Base-by-base conservation (phyloP, 1,140 invertebrate species). In the Camponotus floridanus region DNA sequence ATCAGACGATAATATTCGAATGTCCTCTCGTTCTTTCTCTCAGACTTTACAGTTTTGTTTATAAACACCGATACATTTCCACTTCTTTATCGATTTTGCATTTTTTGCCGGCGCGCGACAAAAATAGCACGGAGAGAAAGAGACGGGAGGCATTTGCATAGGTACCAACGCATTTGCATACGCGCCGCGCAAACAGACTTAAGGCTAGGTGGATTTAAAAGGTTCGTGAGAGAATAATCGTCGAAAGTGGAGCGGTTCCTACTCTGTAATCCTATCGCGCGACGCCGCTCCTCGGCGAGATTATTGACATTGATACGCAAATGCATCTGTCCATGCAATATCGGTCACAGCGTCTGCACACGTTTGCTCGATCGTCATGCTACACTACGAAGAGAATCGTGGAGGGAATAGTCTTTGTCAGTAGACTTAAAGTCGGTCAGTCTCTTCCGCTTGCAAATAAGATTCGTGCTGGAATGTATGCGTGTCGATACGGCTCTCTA, bases 221-320 rank as follows among this genome's bases (percentile, higher is more conserved):
- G 39, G 15, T 55, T 57, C 3, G 48, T 5, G 48, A 6, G 51
- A 6, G 65, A 71, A 71, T 71, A 81, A 76, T 76, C 57, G 59
- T 84, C 45, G 59, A 76, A 76, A 84, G 61, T 76, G 71, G 61
- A 84, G 45, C 70, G 71, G 39, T 84, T 84, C 48, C 18, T 39
- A n/a, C n/a, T 81, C 79, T 76, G 62, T 87, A 81, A 81, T 88
- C 59, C 36, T n/a, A 45, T 74, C 59, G 62, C 33, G 61, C 62
- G 70, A 73, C 36, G 85, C 48, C 21, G 36, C 36, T 31, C 36
- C 62, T n/a, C 64, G 31, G 26, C 11, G 9, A 87, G 86, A 88
- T 88, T 65, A 83, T 74, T 71, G 55, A 59, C 87, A 87, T 87
- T 61, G 87, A 87, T 76, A 88, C 85, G 85, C 61, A 88, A 83